These are phyloP conservation scores for Otolemur garnettii DNA, from an alignment of 2,113 vertebrate species.

Conservation along the genomic window DNA sequence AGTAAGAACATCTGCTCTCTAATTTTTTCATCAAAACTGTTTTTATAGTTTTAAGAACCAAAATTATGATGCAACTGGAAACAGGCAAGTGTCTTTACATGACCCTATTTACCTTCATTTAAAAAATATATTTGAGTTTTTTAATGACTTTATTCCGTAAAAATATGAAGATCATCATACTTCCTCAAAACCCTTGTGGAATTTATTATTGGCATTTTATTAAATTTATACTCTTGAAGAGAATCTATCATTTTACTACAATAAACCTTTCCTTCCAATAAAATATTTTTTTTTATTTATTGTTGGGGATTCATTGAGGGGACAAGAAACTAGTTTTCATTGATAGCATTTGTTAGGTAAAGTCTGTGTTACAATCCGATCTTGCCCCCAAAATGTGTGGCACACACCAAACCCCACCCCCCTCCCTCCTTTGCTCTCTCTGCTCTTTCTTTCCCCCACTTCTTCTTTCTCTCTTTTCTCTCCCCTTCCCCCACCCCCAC, in stretches of 20 bases:
- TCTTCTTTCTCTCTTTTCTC: no score
- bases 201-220: constrained; percentile 26
- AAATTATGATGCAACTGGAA: constrained; percentile 17
- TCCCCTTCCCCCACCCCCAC: no score
- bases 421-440: no score
- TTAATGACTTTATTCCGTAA: background rate
- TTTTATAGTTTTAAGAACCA: constrained; percentile 11
- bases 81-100: background rate
- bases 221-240: constrained; percentile 40
- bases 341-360: no score
- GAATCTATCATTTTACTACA: background rate
- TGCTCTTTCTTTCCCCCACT: no score
- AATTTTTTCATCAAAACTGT: background rate
- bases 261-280: background rate
- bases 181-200: background rate
- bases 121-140: background rate
- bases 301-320: no score
- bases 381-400: no score
- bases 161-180: constrained; percentile 20
- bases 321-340: no score
- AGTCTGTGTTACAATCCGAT: no score
- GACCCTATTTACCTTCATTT: background rate
- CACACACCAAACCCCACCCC: no score
- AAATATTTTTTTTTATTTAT: background rate
- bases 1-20: background rate